Evolutionary conservation across 2,113 vertebrate genomes (phyloP).

Genomic region (Bos taurus): ARS-UCD2.0 NC_037347.1:12601001-12601500

Average conservation of each 20-base stretch:
- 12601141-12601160: conserved; percentile 44
- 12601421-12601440: neutral
- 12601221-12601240: neutral
- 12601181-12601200: conserved; percentile 56
- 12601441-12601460: neutral
- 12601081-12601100: neutral
- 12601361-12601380: neutral
- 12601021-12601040: conserved; percentile 27
- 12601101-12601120: conserved; percentile 14
- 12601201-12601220: conserved; percentile 41
- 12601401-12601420: neutral
- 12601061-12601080: neutral
- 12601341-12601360: neutral
- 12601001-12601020: neutral
- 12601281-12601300: neutral
- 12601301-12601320: conserved; percentile 22
- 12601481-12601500: conserved; percentile 34
- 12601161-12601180: conserved; percentile 60
- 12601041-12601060: neutral
- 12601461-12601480: conserved; percentile 25
- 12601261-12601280: conserved; percentile 54
- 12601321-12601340: neutral
- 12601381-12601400: neutral
- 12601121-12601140: conserved; percentile 51
- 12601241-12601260: conserved; percentile 43